Evolutionary conservation across 2,113 vertebrate genomes (phyloP), one percentile per base, ranked within the genome.

Genomic region (Anthoscopus minutus): DNA sequence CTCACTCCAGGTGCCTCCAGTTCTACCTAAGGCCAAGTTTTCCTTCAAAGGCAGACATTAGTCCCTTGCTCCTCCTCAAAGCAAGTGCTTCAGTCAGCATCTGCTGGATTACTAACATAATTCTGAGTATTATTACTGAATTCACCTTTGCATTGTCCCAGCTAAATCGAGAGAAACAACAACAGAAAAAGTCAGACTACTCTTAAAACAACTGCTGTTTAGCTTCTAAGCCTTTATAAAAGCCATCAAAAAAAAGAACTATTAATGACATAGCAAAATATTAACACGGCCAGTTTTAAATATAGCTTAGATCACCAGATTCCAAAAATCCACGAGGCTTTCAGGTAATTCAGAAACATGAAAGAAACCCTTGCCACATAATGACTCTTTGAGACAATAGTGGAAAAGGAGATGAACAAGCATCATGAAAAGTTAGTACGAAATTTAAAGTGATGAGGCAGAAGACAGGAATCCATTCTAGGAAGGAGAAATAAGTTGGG

Each of bases 211-310:
- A 37, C 9, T 64, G 22, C 30, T 40, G 17, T 54, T 71, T 45
- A 64, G 6, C 44, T 89, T 74, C 44, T 28, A 31, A 81, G 38
- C 37, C n/a, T 61, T 77, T 30, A 23, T 7, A 35, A 12, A 53
- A 72, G 11, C 10, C 0, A 21, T 42, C 53, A 0, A 19, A 25
- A 60, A 76, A 56, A 72, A 50, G 1, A 20, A 5, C 8, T 44
- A 10, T 40, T 57, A 74, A 62, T 37, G 22, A 60, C 25, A 66
- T 4, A 58, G 27, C 38, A 60, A 86, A 66, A 66, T 50, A 51
- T 17, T n/a, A 81, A 69, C 19, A 54, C 4, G 62, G 16, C 3
- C 19, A 18, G 13, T 83, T 94, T 69, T 61, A 76, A 89, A 53
- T 2, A 3, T 1, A 69, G 5, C 13, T 85, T 82, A 64, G 73